These are phyloP conservation scores for Oxyura jamaicensis DNA, from an alignment of 2,113 vertebrate genomes.

Conservation along the genomic window DNA sequence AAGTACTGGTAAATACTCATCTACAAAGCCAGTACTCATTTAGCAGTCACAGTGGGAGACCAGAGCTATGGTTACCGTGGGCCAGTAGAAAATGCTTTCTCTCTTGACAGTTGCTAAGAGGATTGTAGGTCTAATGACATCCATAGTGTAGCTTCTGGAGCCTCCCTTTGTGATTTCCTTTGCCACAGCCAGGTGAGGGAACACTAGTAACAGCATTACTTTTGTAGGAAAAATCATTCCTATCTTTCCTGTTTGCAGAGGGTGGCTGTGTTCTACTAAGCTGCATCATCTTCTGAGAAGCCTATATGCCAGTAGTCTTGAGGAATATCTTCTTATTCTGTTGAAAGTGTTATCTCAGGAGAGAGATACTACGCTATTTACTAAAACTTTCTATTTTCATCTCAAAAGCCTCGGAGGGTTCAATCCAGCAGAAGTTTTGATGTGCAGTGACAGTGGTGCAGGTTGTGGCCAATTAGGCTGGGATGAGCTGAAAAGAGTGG, in stretches of 20 bases:
- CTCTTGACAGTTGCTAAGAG: not conserved
- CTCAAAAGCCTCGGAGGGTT: not conserved
- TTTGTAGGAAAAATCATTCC: not conserved
- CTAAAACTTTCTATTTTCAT: not conserved
- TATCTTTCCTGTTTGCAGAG: not conserved
- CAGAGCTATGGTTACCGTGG: not conserved
- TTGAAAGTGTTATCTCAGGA: not conserved
- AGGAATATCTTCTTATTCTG: not conserved
- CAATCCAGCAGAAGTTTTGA: not conserved
- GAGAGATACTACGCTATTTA: not conserved
- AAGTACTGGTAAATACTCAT: not conserved
- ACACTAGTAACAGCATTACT: not conserved
- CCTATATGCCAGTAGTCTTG: not conserved
- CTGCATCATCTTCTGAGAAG: not conserved
- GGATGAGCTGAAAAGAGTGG: not conserved
- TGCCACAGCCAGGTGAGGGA: not conserved
- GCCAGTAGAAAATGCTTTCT: not conserved
- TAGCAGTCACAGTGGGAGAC: not conserved
- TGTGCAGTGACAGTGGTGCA: not conserved
- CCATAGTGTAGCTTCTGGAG: not conserved
- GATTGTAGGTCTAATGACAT: not conserved
- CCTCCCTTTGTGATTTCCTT: not conserved
- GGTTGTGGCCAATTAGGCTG: not conserved
- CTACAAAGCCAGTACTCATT: rapidly evolving
- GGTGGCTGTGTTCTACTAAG: not conserved